Evolutionary conservation across 2,797 vertebrate species (phyloP).

Genomic region (Hoplostethus mediterraneus): DNA sequence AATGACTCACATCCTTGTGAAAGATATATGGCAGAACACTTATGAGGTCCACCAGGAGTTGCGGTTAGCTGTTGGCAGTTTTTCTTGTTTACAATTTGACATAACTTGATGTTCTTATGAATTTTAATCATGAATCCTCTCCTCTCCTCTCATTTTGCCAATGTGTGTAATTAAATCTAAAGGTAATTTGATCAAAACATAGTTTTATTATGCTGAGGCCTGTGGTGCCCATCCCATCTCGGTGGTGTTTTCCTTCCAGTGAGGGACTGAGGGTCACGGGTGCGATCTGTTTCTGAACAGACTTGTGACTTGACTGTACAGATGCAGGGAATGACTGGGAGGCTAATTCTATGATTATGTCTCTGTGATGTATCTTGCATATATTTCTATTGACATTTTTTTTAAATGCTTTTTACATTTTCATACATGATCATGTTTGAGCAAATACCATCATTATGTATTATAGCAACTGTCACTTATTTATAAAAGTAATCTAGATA

Average conservation of each 20-base stretch:
- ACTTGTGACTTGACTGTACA: constrained; percentile 21
- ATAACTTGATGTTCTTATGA: constrained; percentile 3
- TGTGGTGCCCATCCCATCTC: background rate
- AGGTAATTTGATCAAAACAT: constrained; percentile 42
- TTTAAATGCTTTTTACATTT: too few species aligned
- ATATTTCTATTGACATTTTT: too few species aligned
- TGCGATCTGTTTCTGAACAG: constrained; percentile 16
- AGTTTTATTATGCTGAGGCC: constrained; percentile 16
- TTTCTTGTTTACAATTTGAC: constrained; percentile 3
- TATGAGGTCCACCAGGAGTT: constrained; percentile 21
- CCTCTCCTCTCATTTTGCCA: constrained; percentile 14
- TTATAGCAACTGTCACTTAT: too few species aligned
- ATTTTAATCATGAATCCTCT: background rate
- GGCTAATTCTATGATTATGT: background rate
- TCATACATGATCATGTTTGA: too few species aligned
- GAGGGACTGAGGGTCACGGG: constrained; percentile 29
- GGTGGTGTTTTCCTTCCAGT: constrained; percentile 28
- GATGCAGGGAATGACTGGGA: background rate
- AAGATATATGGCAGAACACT: constrained; percentile 32
- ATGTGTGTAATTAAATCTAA: constrained; percentile 40
- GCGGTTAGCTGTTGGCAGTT: constrained; percentile 7
- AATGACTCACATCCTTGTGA: constrained; percentile 58
- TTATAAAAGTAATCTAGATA: too few species aligned
- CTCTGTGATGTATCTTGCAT: too few species aligned
- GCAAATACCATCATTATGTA: too few species aligned